Conservation (phyloP, 2,797 vertebrate species). For the Anguilla anguilla region DNA sequence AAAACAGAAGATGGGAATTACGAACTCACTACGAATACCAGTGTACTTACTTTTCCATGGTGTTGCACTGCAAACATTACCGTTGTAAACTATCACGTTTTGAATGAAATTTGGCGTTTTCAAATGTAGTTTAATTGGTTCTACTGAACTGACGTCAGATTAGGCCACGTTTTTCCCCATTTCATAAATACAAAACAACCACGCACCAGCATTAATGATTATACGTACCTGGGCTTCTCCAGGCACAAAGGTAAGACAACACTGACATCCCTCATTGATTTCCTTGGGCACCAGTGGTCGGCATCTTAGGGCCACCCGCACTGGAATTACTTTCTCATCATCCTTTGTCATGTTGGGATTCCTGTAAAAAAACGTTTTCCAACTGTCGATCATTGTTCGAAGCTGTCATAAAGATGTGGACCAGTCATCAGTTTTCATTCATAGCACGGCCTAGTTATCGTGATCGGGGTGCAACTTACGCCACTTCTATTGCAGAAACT, state of each 20-base stretch:
- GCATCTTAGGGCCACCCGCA: slow-evolving; percentile 88
- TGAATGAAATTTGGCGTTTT: no score
- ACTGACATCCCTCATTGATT: slow-evolving; percentile 86
- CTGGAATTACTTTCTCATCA: slow-evolving; percentile 83
- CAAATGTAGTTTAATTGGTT: background rate
- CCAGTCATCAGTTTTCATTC: background rate
- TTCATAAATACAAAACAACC: background rate
- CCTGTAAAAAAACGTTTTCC: background rate
- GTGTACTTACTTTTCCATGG: background rate
- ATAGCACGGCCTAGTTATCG: background rate
- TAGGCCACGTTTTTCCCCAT: background rate
- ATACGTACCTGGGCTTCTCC: slow-evolving; percentile 85
- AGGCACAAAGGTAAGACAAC: slow-evolving; percentile 85
- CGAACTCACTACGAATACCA: background rate
- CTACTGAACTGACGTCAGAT: background rate
- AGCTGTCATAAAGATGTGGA: background rate
- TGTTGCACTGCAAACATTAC: background rate
- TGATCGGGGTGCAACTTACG: background rate
- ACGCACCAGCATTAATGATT: background rate
- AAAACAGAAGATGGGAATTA: slow-evolving; percentile 16
- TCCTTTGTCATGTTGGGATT: slow-evolving; percentile 72
- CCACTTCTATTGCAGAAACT: background rate
- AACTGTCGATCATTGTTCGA: background rate
- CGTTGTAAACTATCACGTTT: no score
- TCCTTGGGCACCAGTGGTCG: slow-evolving; percentile 89